A percentile compares a stretch with the other conserved stretches of the same genome.
Evolutionary conservation across 2,113 vertebrate genomes (phyloP).

Genomic region (Buteo buteo): DNA sequence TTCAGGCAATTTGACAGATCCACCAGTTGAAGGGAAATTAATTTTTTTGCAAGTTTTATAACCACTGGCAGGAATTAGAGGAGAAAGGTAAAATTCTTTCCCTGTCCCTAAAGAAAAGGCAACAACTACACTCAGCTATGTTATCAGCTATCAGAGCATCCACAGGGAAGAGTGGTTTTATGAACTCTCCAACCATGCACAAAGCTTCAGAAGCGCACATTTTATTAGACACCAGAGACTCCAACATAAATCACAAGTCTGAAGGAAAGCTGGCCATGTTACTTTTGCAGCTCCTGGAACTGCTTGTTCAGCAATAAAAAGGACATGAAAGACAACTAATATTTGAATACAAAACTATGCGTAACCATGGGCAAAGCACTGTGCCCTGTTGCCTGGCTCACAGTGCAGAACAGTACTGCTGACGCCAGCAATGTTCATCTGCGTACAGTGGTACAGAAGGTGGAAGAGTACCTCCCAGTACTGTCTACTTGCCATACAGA

Average conservation of each 20-base stretch:
- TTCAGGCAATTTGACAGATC: not conserved
- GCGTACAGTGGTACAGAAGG: fast-evolving
- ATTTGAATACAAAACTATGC: fast-evolving
- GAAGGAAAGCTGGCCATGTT: not conserved
- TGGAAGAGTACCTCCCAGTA: not conserved
- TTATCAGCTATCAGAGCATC: not conserved
- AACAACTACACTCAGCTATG: not conserved
- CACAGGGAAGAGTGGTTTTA: not conserved
- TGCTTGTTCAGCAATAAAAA: not conserved
- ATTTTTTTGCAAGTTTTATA: not conserved
- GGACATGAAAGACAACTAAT: not conserved
- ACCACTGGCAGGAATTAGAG: not conserved
- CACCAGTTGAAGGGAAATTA: not conserved
- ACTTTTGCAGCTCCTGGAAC: not conserved
- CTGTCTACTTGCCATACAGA: not conserved
- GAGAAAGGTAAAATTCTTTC: not conserved
- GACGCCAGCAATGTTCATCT: fast-evolving
- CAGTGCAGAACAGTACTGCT: fast-evolving
- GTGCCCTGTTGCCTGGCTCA: not conserved
- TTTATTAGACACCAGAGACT: not conserved
- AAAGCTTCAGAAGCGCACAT: not conserved
- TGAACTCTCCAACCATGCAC: not conserved
- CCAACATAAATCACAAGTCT: not conserved
- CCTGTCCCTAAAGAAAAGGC: not conserved
- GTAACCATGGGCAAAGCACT: fast-evolving